Base-by-base conservation (phyloP, 1,140 invertebrate genomes). In the Pogonomyrmex californicus region DNA sequence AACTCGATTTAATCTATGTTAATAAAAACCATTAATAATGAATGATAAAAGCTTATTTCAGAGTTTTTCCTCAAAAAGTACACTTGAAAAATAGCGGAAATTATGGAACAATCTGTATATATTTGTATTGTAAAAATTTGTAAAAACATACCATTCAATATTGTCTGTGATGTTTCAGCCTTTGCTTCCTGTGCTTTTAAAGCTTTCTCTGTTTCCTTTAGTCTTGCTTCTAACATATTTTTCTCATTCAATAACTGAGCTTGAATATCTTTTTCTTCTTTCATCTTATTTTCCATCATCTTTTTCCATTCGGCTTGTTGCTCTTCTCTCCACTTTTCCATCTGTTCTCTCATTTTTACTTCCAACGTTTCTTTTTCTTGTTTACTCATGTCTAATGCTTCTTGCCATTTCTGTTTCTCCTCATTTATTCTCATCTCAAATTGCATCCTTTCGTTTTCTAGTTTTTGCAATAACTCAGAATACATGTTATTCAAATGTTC, bases 251-350 rank as follows among this genome's bases (percentile, higher is more conserved):
- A 92, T 47, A 96, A 89, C 89, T 95, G 93, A 63, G 95, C 93
- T 82, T 96, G 94, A 77, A 95, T 95, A 70, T 88, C 91, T 87
- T 96, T 96, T 66, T 96, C 96, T 65, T 96, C 93, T 63, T 95
- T 93, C 17, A 94, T 94, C 0, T 94, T 87, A 78, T 93, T 95
- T 65, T 95, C 92, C 85, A 94, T 93, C 75, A 94, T 90, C 23
- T 82, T 90, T 47, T 89, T 88, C 94, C 94, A 95, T 47, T 95
- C 93, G 14, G 68, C 86, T 77, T 94, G 89, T 41, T 94, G 89
- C 5, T 93, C 89, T 12, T 90, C 88, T 77, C 95, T 95, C 94
- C 95, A 95, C 38, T 95, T 92, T 75, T 95, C 94, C 89, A 96
- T 94, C 91, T 96, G 93, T 33, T 95, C 91, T 47, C 91, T 94